Percentiles rank a stretch among this genome's conserved stretches.
Conservation (phyloP, 2,888 invertebrate species). For the Archaeoteleia sp. region DNA sequence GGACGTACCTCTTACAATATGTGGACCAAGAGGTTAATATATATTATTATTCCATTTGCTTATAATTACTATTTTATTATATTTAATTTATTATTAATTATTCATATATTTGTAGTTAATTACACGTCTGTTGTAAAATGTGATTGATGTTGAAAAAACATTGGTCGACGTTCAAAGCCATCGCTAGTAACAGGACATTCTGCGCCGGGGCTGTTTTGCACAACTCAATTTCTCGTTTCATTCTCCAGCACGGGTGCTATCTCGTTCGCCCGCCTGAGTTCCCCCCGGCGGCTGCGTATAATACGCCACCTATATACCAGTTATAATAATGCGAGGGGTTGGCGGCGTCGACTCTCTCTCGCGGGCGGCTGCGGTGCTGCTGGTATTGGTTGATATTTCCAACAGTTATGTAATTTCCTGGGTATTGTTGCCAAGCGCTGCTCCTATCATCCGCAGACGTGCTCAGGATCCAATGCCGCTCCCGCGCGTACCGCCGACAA, state of each 20-base stretch:
- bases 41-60: too few species aligned
- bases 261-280: slow-evolving; percentile 74
- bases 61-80: slow-evolving; percentile 33
- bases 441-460: slow-evolving; percentile 70
- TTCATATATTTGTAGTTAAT: too few species aligned
- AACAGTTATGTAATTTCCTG: slow-evolving; percentile 76
- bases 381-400: slow-evolving; percentile 75
- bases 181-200: slow-evolving; percentile 56
- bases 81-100: too few species aligned
- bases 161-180: slow-evolving; percentile 56
- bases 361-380: slow-evolving; percentile 49
- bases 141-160: slow-evolving; percentile 41
- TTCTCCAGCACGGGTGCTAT: slow-evolving; percentile 72
- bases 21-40: too few species aligned
- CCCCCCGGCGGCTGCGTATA: slow-evolving; percentile 72
- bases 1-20: too few species aligned
- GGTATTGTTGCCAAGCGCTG: slow-evolving; percentile 72
- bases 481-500: slow-evolving; percentile 30
- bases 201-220: slow-evolving; percentile 64
- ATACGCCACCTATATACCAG: slow-evolving; percentile 71
- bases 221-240: slow-evolving; percentile 75
- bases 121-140: slow-evolving; percentile 15
- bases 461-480: slow-evolving; percentile 61
- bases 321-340: slow-evolving; percentile 71
- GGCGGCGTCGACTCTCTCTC: slow-evolving; percentile 62